Conservation (phyloP, 2,888 invertebrate genomes). For the Busseola fusca region DNA sequence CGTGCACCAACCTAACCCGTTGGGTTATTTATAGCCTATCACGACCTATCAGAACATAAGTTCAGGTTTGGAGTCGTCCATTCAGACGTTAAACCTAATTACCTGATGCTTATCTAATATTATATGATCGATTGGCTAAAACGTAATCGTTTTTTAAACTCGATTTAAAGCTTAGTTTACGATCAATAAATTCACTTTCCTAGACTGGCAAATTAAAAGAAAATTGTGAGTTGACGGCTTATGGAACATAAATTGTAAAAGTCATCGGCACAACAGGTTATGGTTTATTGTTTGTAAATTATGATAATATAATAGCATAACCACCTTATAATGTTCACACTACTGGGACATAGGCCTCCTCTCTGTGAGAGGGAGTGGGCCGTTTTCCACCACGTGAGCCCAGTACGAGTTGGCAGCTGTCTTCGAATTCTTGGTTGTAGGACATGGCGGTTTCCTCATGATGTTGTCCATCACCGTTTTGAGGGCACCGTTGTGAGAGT, state of each 20-base stretch:
- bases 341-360: neutral
- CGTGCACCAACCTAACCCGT: constrained; percentile 33
- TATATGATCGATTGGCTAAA: constrained; percentile 43
- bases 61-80: constrained; percentile 43
- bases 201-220: constrained; percentile 24
- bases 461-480: neutral
- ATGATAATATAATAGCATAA: constrained; percentile 3
- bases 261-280: neutral
- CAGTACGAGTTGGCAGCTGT: neutral
- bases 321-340: neutral
- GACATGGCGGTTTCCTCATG: neutral
- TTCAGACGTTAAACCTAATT: constrained; percentile 45
- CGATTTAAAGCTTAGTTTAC: constrained; percentile 38
- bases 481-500: neutral
- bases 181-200: constrained; percentile 41
- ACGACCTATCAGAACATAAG: constrained; percentile 35
- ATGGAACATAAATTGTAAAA: constrained; percentile 21
- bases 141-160: constrained; percentile 44
- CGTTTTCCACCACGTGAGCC: too few relatives aligned
- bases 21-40: constrained; percentile 53
- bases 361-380: too few relatives aligned
- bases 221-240: neutral
- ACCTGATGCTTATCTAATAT: constrained; percentile 54
- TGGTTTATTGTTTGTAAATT: neutral
- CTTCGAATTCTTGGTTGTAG: neutral